Base-by-base conservation (phyloP, 2,888 invertebrate species). In the Sminthurinus aureus region DNA sequence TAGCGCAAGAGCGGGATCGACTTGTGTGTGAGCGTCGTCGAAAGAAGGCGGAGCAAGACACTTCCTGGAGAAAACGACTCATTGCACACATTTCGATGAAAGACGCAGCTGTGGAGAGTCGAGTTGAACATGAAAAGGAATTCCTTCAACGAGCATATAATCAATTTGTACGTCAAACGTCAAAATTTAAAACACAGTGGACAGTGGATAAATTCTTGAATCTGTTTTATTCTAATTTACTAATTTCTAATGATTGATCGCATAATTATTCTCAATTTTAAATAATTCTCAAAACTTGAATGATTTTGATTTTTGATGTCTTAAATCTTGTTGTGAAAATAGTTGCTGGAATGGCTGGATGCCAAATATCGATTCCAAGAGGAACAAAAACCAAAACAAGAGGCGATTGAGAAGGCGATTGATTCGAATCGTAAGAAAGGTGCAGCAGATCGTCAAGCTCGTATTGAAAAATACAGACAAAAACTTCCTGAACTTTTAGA, bases 271-370 rank as follows among this genome's bases (percentile, higher is more conserved):
- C 66, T 58, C 58, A 58, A 12, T 58, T 58, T 58, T 58, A 12
- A 12, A 58, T 12, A 11, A 24, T 80, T 4, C 15, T 15, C 18
- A 13, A n/a, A 38, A 73, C n/a, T n/a, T 22, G 18, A 71, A 73
- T 11, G 22, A 74, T 15, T 24, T 24, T 24, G 6, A 75, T 75
- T n/a, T 24, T 24, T 64, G 13, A 51, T 24, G 15, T 15, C n/a
- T 20, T 66, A 66, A 66, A n/a, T 66, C 20, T 8, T n/a, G 6
- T 78, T 26, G 66, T 15, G 66, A 58, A 58, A 12, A 12, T 66
- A 78, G 80, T 20, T 82, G 20, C 18, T 85, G 69, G 85, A 86
- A 79, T 86, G 86, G 86, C 78, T 86, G 22, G 79, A 85, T 52
- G 83, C 85, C 18, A 86, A 86, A 51, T 85, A 79, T 26, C 84